Base-by-base conservation (phyloP, 2,797 vertebrate genomes). In the Melanotaenia pygmaea region DNA sequence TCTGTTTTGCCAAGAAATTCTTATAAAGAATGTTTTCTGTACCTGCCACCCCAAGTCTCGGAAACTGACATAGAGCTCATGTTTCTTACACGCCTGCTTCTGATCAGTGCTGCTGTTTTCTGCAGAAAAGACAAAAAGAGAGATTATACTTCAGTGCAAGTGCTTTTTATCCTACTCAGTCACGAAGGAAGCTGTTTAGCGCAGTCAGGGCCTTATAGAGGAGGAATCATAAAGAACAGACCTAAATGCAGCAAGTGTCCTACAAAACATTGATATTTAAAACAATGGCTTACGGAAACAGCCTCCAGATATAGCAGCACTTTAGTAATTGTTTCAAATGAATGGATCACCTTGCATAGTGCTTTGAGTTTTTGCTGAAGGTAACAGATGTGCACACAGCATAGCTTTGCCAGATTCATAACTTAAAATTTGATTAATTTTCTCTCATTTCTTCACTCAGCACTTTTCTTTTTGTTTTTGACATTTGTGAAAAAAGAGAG, bases 21-120 rank as follows among this genome's bases (percentile, higher is more conserved):
- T 63, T 59, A n/a, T 18, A 50, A 86, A 64, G 64, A 84, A 77
- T 72, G 67, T 34, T 63, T 69, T 77, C 79, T 88, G 84, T 94
- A 99, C 98, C 97, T 99, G 98, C 98, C 98, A 99, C 73, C 97
- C 97, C 80, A 99, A 94, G 92, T 98, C 97, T n/a, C 96, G 95
- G 95, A 97, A 99, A 81, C 98, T 99, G 93, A 98, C 97, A 9
- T 97, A 98, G 70, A 99, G 95, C 91, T 99, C 98, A 0, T 99
- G 98, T 89, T 99, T 99, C 95, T 98, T 99, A 80, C 98, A 99
- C n/a, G 97, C 97, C 91, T 99, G 96, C 74, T 96, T 92, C 94
- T 98, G 97, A 91, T 99, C 98, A 1, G 94, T 92, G 84, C 97
- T 99, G 95, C 96, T 98, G 94, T 97, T 98, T 83, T 99, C 98